A percentile compares a stretch with the other conserved stretches of the same genome.
Conservation (phyloP, 2,888 invertebrate species). For the Carabus problematicus region DNA sequence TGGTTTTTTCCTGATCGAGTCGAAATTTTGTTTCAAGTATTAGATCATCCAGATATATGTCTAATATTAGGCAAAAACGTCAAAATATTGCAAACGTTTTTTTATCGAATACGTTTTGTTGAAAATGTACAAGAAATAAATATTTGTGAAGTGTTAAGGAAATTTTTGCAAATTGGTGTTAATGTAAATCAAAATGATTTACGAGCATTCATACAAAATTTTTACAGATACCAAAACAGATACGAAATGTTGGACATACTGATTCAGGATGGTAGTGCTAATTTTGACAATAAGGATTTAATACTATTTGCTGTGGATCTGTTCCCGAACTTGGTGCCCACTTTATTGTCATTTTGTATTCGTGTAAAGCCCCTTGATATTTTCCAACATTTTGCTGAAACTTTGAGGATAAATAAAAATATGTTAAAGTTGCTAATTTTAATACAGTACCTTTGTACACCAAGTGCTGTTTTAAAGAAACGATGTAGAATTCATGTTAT, state of each 20-base stretch:
- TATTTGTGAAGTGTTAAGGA: constrained; percentile 11
- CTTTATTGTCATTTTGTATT: constrained; percentile 22
- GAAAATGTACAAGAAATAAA: constrained; percentile 26
- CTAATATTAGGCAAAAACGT: constrained; percentile 9
- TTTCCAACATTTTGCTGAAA: constrained; percentile 21
- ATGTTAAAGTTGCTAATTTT: constrained; percentile 24
- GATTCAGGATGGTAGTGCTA: constrained; percentile 14
- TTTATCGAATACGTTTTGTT: constrained; percentile 32
- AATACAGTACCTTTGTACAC: constrained; percentile 27
- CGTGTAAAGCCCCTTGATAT: constrained; percentile 13
- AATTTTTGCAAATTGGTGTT: constrained; percentile 26
- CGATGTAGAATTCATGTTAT: constrained; percentile 18
- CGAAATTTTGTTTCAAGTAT: constrained; percentile 16
- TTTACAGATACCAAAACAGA: constrained; percentile 20
- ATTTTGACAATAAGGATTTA: constrained; percentile 18
- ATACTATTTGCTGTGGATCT: constrained; percentile 25
- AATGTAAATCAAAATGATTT: constrained; percentile 18
- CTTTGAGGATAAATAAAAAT: constrained; percentile 26
- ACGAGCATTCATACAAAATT: constrained; percentile 28
- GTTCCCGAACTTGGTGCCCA: constrained; percentile 27
- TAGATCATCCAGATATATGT: constrained; percentile 19
- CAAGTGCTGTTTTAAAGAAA: constrained; percentile 9
- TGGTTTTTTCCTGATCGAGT: constrained; percentile 33
- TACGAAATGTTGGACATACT: constrained; percentile 25
- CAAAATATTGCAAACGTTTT: constrained; percentile 25